Percentiles rank a stretch among this genome's conserved stretches.
Evolutionary conservation across 2,797 vertebrate genomes (phyloP).

Genomic region (Pagetopsis macropterus): DNA sequence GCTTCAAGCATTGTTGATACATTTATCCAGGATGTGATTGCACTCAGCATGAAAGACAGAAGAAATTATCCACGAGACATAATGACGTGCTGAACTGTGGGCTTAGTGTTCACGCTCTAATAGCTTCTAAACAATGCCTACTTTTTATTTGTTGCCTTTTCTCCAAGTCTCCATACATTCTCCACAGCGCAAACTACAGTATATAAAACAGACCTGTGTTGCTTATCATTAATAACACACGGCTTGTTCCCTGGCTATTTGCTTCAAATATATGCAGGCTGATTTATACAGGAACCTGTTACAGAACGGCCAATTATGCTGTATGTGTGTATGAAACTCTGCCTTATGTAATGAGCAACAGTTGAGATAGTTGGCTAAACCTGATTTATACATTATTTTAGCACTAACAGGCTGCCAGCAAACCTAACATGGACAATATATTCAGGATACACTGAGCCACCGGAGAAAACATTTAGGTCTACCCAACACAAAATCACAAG

Average conservation of each 20-base stretch:
- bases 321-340: conserved; percentile 48
- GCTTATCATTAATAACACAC: conserved; percentile 67
- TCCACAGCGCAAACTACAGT: conserved; percentile 43
- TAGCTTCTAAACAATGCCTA: conserved; percentile 55
- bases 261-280: conserved; percentile 61
- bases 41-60: conserved; percentile 48
- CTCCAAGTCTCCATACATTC: conserved; percentile 53
- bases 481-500: not conserved
- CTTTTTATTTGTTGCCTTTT: conserved; percentile 40
- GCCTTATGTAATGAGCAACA: conserved; percentile 63
- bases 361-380: conserved; percentile 50
- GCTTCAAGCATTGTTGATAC: conserved; percentile 52
- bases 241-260: conserved; percentile 65
- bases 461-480: conserved; percentile 10
- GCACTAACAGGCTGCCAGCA: conserved; percentile 66
- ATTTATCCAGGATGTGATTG: conserved; percentile 46
- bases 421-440: conserved; percentile 57
- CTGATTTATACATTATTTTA: conserved; percentile 61
- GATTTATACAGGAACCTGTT: conserved; percentile 61
- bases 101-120: conserved; percentile 47
- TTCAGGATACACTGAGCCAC: conserved; percentile 39
- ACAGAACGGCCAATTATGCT: conserved; percentile 61
- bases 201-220: conserved; percentile 44
- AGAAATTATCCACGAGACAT: conserved; percentile 51
- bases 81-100: conserved; percentile 58